These are phyloP conservation scores for Tridacna crocea DNA, from an alignment of 2,888 invertebrate genomes.

Conservation along the genomic window DNA sequence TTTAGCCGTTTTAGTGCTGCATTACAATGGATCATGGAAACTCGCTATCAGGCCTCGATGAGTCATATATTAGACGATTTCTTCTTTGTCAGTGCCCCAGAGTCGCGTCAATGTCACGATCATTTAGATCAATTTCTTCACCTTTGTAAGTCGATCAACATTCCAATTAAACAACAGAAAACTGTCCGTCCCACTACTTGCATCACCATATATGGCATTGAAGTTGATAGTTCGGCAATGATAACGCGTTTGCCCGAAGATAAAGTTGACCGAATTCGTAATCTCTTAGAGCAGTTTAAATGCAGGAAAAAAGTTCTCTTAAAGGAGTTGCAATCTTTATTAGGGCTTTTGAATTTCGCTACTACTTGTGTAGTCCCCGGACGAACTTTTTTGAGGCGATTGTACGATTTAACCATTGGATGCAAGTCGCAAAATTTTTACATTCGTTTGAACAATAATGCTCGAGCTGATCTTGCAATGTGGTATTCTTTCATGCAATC, in stretches of 20 bases:
- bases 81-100: slow-evolving; percentile 4
- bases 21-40: slow-evolving; percentile 20
- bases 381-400: slow-evolving; percentile 33
- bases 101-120: not conserved
- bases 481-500: slow-evolving; percentile 35
- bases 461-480: slow-evolving; percentile 41
- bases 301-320: too few relatives aligned
- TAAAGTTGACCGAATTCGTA: too few relatives aligned
- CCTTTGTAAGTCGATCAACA: slow-evolving; percentile 10
- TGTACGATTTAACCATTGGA: slow-evolving; percentile 48
- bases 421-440: slow-evolving; percentile 3
- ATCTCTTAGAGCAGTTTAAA: too few relatives aligned
- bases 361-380: slow-evolving; percentile 26
- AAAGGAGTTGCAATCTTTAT: too few relatives aligned
- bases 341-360: slow-evolving; percentile 22
- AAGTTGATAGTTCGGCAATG: too few relatives aligned
- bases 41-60: not conserved
- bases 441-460: slow-evolving; percentile 28
- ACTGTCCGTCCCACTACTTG: slow-evolving; percentile 24
- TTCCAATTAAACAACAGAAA: slow-evolving; percentile 45
- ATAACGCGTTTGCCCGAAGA: too few relatives aligned
- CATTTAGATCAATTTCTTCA: not conserved
- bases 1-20: too few relatives aligned
- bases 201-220: too few relatives aligned
- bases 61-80: slow-evolving; percentile 16